Base-by-base conservation (phyloP, 2,797 vertebrate genomes). In the Taenioides sp. region DNA sequence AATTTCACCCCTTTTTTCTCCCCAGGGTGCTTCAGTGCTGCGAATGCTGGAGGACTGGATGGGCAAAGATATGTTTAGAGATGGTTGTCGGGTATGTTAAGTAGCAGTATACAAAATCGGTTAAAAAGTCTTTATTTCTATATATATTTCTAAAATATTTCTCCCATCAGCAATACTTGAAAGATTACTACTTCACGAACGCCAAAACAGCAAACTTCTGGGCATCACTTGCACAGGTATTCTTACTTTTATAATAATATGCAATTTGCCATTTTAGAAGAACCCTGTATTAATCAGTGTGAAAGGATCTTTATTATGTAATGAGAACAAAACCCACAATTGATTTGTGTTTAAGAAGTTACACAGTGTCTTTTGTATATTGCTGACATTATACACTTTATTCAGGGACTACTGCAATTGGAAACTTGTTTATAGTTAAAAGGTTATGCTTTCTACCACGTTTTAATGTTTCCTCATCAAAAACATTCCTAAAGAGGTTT, bases 171-270 rank as follows among this genome's bases (percentile, higher is more conserved):
- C 88, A 71, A 71, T 99, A 98, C 82, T 85, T 99, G 84, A 71
- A 87, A 74, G 89, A 87, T 7, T 34, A 89, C 67, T 0, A 83
- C 0, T 98, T 95, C 83, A 52, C 81, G 74, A 99, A 99, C 49
- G 98, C 98, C 67, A 98, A 96, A 90, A 99, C 98, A 0, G 74
- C 91, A 14, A 89, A 98, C 77, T 99, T 99, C 87, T 99, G 97
- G 98, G 71, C 69, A 34, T 92, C 96, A 12, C 90, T 97, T 12
- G 87, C 93, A 78, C 34, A 67, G 69, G 98, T 99, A 95, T 47
- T 47, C 3, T 47, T 47, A 47, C 43, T 4, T 47, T 47, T 47
- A 47, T 47, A 47, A 14, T 43, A 17, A 47, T 47, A 47, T 47
- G 4, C 43, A 14, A 2, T 43, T 43, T 43, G 2, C 3, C 54